A percentile compares a stretch with the other conserved stretches of the same genome.
Conservation (phyloP, 2,113 vertebrate species). For the Crotalus horridus region DNA sequence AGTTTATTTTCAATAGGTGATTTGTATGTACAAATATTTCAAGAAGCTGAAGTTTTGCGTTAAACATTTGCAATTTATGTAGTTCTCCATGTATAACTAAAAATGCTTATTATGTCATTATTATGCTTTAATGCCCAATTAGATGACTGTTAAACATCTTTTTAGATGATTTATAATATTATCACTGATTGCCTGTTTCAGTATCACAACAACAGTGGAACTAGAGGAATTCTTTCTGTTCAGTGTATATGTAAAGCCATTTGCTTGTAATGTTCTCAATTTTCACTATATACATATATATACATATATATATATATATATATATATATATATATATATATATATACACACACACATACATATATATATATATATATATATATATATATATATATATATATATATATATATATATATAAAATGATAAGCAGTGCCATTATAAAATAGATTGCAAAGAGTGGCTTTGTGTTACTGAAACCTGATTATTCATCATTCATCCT, state of each 20-base stretch:
- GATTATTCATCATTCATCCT: not conserved
- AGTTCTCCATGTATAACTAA: not conserved
- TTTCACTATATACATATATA: not conserved
- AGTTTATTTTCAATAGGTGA: not conserved
- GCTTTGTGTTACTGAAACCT: not conserved
- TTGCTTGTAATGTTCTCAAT: not conserved
- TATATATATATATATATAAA: too few relatives aligned
- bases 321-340: too few relatives aligned
- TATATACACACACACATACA: too few relatives aligned
- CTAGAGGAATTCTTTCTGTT: not conserved
- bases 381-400: too few relatives aligned
- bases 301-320: too few relatives aligned
- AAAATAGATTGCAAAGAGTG: not conserved
- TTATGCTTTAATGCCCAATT: not conserved
- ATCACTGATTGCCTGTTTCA: not conserved
- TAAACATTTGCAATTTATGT: not conserved
- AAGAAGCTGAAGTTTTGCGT: not conserved
- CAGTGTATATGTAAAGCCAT: not conserved
- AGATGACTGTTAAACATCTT: not conserved
- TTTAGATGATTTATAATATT: not conserved
- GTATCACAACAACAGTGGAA: not conserved
- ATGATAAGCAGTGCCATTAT: not conserved
- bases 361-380: too few relatives aligned
- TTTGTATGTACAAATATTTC: not conserved
- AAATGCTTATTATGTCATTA: not conserved